phyloP scores from a whole-genome alignment of 2,888 invertebrate species.

The Scotopteryx bipunctaria region DNA sequence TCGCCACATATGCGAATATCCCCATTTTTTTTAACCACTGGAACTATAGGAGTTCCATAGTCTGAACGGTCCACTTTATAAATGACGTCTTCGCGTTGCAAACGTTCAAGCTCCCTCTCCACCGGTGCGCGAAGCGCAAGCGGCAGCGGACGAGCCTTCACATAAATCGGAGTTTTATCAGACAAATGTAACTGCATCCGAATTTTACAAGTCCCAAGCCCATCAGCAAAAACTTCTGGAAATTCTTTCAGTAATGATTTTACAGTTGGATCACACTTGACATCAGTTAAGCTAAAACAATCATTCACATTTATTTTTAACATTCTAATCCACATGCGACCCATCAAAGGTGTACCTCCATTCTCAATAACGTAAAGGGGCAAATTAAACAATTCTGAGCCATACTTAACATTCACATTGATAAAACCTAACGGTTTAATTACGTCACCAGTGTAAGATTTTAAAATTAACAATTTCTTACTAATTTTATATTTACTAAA shows the following conservation, averaged over 20 bases:
- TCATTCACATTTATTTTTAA: slow-evolving; percentile 22
- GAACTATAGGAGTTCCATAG: slow-evolving; percentile 42
- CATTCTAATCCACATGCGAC: slow-evolving; percentile 28
- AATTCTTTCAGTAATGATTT: slow-evolving; percentile 21
- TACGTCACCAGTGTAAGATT: slow-evolving; percentile 14
- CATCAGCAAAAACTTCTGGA: slow-evolving; percentile 29
- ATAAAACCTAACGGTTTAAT: slow-evolving; percentile 17
- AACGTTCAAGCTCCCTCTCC: slow-evolving; percentile 31
- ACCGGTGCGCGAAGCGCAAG: slow-evolving; percentile 27
- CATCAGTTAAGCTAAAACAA: too few species aligned
- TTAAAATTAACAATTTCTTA: too few species aligned
- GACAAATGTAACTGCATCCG: slow-evolving; percentile 25
- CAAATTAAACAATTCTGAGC: too few species aligned
- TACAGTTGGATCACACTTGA: slow-evolving; percentile 12
- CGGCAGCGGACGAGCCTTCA: slow-evolving; percentile 25
- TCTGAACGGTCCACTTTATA: slow-evolving; percentile 36
- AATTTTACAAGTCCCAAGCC: slow-evolving; percentile 29
- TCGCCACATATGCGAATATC: slow-evolving; percentile 38
- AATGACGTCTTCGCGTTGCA: slow-evolving; percentile 35
- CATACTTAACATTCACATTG: slow-evolving; percentile 3
- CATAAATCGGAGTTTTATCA: slow-evolving; percentile 26
- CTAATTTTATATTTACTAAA: too few species aligned
- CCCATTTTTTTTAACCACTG: slow-evolving; percentile 35
- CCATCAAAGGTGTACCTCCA: slow-evolving; percentile 26
- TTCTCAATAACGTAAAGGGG: slow-evolving; percentile 27